Conservation (phyloP, 2,113 vertebrate genomes). For the Pseudopodoces humilis region DNA sequence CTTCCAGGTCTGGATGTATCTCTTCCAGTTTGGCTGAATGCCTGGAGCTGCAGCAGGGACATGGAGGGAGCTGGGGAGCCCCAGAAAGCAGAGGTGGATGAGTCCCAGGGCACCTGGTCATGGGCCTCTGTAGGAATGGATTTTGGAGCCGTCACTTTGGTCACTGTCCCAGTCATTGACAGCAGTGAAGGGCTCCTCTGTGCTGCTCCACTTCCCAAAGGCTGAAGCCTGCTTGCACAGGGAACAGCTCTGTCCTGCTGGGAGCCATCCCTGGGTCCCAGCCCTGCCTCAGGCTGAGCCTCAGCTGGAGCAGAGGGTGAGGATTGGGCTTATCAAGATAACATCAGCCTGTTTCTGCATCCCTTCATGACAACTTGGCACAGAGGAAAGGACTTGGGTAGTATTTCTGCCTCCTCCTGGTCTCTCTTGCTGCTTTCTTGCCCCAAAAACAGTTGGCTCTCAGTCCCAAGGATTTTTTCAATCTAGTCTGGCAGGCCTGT, state of each 20-base stretch:
- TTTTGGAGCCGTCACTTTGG: neutral
- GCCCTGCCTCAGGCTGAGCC: neutral
- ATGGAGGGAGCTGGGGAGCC: accelerated
- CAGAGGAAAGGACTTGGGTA: neutral
- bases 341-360: neutral
- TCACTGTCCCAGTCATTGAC: neutral
- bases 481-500: neutral
- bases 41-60: neutral
- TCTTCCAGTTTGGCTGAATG: neutral
- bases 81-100: neutral
- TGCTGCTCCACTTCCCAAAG: neutral
- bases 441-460: neutral
- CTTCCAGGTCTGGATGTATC: neutral
- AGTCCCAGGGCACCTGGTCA: neutral
- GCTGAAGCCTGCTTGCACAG: neutral
- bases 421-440: neutral
- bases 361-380: neutral
- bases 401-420: neutral
- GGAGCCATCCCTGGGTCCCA: neutral
- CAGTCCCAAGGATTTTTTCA: neutral
- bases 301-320: neutral
- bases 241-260: neutral
- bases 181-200: neutral
- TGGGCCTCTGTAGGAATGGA: neutral
- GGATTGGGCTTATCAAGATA: neutral